A percentile compares a stretch with the other conserved stretches of the same genome.
Evolutionary conservation across 2,888 invertebrate species (phyloP).

Genomic region (Leptinotarsa rubiginosa): DNA sequence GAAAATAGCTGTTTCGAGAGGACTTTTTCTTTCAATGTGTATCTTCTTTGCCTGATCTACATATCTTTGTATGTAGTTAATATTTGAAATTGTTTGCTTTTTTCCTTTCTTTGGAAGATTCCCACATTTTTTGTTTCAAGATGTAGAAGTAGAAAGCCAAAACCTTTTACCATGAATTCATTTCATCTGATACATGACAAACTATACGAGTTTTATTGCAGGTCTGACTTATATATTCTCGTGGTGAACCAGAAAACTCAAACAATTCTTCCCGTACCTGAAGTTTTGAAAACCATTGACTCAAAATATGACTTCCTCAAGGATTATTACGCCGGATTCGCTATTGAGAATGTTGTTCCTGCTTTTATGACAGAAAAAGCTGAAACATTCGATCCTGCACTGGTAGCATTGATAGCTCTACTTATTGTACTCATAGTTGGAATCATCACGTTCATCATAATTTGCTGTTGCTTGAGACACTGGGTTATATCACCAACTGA

Average conservation of each 20-base stretch:
- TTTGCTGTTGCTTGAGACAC: conserved; percentile 89
- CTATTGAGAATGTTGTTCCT: conserved; percentile 80
- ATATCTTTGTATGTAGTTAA: no score
- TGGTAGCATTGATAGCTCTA: conserved; percentile 87
- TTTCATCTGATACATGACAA: no score
- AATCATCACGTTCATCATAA: conserved; percentile 85
- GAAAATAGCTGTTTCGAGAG: no score
- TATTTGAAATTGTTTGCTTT: no score
- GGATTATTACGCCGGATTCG: conserved; percentile 80
- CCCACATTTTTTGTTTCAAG: no score
- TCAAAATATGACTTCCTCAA: conserved; percentile 87
- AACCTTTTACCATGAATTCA: no score
- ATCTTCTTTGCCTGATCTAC: no score
- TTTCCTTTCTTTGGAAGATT: no score
- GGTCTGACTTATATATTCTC: conserved; percentile 89
- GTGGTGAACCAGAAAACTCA: conserved; percentile 81
- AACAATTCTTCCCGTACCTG: conserved; percentile 81
- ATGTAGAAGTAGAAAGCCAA: no score
- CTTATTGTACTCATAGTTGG: conserved; percentile 88
- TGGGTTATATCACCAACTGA: conserved; percentile 88
- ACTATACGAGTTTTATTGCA: conserved; percentile 55
- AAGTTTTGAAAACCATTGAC: conserved; percentile 84
- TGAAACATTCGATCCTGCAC: conserved; percentile 86
- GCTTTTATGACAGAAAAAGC: conserved; percentile 75
- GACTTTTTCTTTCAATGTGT: no score